phyloP scores from a whole-genome alignment of 1,140 invertebrate genomes.

The Amyelois transitella region DNA sequence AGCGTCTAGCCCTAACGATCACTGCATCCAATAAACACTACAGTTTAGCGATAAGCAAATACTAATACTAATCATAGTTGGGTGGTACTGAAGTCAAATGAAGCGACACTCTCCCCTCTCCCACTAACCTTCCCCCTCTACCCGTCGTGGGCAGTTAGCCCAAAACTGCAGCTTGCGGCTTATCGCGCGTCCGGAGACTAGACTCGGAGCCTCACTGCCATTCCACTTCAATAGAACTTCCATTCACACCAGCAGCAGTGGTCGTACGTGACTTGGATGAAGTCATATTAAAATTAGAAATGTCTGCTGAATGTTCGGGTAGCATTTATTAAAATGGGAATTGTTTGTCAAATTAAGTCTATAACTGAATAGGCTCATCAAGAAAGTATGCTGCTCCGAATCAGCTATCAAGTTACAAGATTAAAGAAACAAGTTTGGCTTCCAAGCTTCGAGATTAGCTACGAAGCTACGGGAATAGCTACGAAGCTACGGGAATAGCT shows the following conservation, averaged over 20 bases:
- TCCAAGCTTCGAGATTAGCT: too few species aligned
- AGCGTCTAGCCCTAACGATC: neutral
- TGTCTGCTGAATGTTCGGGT: too few species aligned
- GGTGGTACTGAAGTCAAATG: conserved; percentile 24
- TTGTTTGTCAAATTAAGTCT: too few species aligned
- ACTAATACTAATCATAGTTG: conserved; percentile 23
- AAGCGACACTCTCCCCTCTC: conserved; percentile 10
- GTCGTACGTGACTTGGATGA: neutral
- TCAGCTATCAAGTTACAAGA: too few species aligned
- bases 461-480: too few species aligned
- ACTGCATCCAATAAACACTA: neutral
- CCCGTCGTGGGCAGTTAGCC: conserved; percentile 25
- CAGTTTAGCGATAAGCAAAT: conserved; percentile 1
- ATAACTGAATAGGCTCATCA: too few species aligned
- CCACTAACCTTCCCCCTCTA: too few species aligned
- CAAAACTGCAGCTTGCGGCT: conserved; percentile 32
- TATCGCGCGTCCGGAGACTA: conserved; percentile 30
- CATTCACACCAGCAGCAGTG: neutral
- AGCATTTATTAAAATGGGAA: too few species aligned
- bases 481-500: too few species aligned
- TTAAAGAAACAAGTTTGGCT: too few species aligned
- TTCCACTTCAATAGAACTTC: neutral
- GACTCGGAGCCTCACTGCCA: neutral
- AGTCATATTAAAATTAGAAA: neutral
- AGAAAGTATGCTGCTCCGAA: too few species aligned